These are phyloP conservation scores for Ormyrus labotus DNA, from an alignment of 2,888 invertebrate species.

Conservation along the genomic window DNA sequence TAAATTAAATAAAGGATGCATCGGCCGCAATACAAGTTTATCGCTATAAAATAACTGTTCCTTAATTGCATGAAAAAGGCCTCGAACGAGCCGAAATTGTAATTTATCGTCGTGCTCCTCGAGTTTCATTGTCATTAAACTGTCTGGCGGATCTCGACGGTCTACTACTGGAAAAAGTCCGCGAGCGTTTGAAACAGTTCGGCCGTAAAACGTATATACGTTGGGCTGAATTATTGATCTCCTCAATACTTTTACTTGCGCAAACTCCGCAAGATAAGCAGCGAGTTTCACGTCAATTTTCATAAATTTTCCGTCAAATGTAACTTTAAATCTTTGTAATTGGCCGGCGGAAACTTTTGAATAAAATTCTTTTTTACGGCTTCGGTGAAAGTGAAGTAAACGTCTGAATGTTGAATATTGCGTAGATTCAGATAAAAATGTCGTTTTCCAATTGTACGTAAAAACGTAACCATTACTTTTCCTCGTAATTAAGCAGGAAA, in stretches of 20 bases:
- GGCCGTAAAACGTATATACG: neutral
- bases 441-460: too few relatives aligned
- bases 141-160: slow-evolving; percentile 3
- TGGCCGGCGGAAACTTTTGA: neutral
- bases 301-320: slow-evolving; percentile 1
- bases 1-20: too few relatives aligned
- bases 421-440: too few relatives aligned
- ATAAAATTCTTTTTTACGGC: neutral
- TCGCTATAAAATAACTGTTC: too few relatives aligned
- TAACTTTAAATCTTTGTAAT: neutral
- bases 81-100: neutral
- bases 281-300: slow-evolving; percentile 3
- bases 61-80: neutral
- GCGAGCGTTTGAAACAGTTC: neutral
- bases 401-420: neutral
- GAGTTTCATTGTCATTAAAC: neutral
- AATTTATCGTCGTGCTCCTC: slow-evolving; percentile 4
- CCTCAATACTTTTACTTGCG: neutral
- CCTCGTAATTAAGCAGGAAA: too few relatives aligned
- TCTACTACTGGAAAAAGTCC: slow-evolving; percentile 29
- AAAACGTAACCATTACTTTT: too few relatives aligned
- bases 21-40: too few relatives aligned
- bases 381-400: neutral
- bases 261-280: neutral
- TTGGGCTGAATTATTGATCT: slow-evolving; percentile 5